Evolutionary conservation across 2,888 invertebrate species (phyloP), one percentile per base, ranked within the genome.

Genomic region (Gerris lacustris): DNA sequence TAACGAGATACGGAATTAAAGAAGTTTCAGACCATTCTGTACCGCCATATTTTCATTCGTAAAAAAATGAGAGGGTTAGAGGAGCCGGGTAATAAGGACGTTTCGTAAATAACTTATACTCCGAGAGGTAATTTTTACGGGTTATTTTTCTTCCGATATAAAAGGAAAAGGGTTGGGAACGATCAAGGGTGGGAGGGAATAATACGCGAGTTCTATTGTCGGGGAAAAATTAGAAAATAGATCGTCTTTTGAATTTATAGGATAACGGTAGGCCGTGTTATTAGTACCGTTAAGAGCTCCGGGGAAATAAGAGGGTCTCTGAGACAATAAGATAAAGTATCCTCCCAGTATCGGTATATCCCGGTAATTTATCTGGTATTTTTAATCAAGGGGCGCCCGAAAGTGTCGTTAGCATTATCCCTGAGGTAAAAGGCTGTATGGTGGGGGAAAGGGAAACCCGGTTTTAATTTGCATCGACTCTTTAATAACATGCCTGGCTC

Each of bases 321-420:
- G 73, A 73, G 73, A 73, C 73, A 73, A 73, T 73, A 73, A 73
- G 73, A 73, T 73, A 73, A 73, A 72, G 45, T 68, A 47, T 45
- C 71, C 69, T 64, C 67, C 70, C 7, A 67, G 69, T 71, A 70
- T 67, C 72, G 67, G 72, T 68, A 64, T 67, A 73, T 70, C 73
- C 73, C 70, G 67, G 74, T 68, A 74, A 74, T 74, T 74, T 73
- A 74, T 74, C 74, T 74, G 71, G 71, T 73, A 73, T 73, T 74
- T 74, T 74, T 74, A 74, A 74, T 74, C 74, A 74, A 74, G 74
- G 74, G 73, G 71, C 68, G 68, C 73, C 71, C 71, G 67, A 73
- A 73, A 73, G 73, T 73, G 73, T 73, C 73, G 73, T 73, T 73
- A 73, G 73, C 70, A 73, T 73, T 73, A 73, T 73, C 72, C 73